Conservation (phyloP, 2,797 vertebrate species). For the Silurus aristotelis region DNA sequence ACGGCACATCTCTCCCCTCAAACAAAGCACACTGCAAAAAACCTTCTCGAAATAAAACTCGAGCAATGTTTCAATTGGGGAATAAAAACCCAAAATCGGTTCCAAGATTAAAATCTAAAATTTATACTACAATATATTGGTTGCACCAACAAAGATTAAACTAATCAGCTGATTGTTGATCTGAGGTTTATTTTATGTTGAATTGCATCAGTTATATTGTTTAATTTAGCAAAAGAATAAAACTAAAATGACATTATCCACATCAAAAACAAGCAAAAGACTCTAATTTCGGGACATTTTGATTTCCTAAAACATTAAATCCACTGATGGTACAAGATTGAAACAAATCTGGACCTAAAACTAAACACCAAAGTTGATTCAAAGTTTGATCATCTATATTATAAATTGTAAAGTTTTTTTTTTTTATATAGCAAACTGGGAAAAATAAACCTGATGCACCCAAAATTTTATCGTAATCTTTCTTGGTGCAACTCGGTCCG, state of each 20-base stretch:
- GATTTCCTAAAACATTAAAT: background rate
- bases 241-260: too few relatives aligned
- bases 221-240: too few relatives aligned
- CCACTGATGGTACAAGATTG: background rate
- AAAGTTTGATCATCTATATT: background rate
- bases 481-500: conserved; percentile 4
- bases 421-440: background rate
- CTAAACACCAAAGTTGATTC: background rate
- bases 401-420: background rate
- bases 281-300: background rate
- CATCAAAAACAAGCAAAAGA: background rate
- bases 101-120: background rate
- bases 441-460: background rate
- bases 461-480: background rate
- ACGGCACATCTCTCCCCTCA: conserved; percentile 53
- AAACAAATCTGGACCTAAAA: background rate
- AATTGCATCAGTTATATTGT: background rate
- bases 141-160: conserved; percentile 9
- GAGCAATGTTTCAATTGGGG: background rate
- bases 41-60: conserved; percentile 9
- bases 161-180: background rate
- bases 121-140: background rate
- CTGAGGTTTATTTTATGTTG: background rate
- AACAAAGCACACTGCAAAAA: conserved; percentile 4
- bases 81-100: background rate